Evolutionary conservation across 1,140 invertebrate genomes (phyloP), one percentile per base, ranked within the genome.

Genomic region (Psix sp.): DNA sequence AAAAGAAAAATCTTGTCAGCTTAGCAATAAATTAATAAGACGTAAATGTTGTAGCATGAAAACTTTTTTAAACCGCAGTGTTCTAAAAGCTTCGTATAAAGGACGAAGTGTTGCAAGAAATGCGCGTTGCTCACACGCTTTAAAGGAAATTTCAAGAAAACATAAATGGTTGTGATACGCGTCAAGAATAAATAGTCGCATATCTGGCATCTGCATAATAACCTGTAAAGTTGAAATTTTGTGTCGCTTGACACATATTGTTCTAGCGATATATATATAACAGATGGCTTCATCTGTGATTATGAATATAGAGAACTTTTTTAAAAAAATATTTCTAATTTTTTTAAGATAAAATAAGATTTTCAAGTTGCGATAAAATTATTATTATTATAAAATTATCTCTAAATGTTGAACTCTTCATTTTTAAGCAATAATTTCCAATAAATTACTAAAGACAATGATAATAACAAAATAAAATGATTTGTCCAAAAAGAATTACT

Each of bases 101-200:
- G 15, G 29, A 40, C 21, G 11, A 43, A 31, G 40, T 20, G 46
- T 45, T 36, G 56, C 36, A 31, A 36, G 38, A 49, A 26, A 52
- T 35, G 51, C 39, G 33, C 13, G 39, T 52, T 48, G 39, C 16
- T 21, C 29, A 20, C 15, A 9, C 18, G 16, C 36, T 51, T 49
- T 51, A 36, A 52, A 52, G 39, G 48, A 54, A 65, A 65, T 46
- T 54, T 26, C 40, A 65, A 39, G 49, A 52, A 65, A 46, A 54
- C 48, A 18, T 29, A 39, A 20, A 15, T 17, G 5, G 4, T 26
- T 14, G 24, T 4, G 6, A 0, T 24, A 52, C 31, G 48, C 40
- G 46, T 13, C 13, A 21, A 40, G 60, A 52, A 65, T 65, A 54
- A 52, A 39, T 54, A 63, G 31, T 35, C 39, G 21, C 31, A 45